phyloP scores from a whole-genome alignment of 2,888 invertebrate genomes.

The Gryllus longicercus region DNA sequence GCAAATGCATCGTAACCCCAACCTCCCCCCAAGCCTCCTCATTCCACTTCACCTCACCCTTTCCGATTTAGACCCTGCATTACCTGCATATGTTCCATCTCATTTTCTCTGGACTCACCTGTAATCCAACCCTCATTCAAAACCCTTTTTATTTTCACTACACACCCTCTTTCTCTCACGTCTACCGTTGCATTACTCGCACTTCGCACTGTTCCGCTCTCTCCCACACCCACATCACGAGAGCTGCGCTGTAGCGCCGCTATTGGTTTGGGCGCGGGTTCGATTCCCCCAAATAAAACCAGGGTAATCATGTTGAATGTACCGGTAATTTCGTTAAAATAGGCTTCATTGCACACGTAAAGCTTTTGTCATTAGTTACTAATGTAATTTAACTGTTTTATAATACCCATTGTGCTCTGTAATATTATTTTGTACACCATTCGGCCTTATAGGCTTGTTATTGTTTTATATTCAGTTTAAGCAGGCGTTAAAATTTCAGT shows the following conservation, averaged over 20 bases:
- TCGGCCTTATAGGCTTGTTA: not conserved
- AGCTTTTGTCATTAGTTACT: not conserved
- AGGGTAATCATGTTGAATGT: not conserved
- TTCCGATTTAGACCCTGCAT: not conserved
- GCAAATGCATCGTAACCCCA: too few species aligned
- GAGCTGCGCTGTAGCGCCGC: too few species aligned
- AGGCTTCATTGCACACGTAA: not conserved
- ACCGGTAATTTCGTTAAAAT: not conserved
- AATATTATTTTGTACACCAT: not conserved
- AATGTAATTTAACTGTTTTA: conserved; percentile 17
- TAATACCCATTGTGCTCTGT: not conserved
- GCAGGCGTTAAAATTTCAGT: not conserved
- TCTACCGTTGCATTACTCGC: too few species aligned
- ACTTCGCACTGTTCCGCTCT: too few species aligned
- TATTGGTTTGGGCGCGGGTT: not conserved
- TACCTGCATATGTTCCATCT: not conserved
- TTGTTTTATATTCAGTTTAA: not conserved
- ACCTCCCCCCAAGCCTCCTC: not conserved
- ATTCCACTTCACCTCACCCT: not conserved
- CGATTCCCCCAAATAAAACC: not conserved
- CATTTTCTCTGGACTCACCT: not conserved
- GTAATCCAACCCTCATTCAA: not conserved
- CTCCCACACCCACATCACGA: too few species aligned
- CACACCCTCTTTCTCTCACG: too few species aligned
- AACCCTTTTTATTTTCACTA: too few species aligned